Conservation (phyloP, 2,888 invertebrate genomes). For the Campopleginae sp. region DNA sequence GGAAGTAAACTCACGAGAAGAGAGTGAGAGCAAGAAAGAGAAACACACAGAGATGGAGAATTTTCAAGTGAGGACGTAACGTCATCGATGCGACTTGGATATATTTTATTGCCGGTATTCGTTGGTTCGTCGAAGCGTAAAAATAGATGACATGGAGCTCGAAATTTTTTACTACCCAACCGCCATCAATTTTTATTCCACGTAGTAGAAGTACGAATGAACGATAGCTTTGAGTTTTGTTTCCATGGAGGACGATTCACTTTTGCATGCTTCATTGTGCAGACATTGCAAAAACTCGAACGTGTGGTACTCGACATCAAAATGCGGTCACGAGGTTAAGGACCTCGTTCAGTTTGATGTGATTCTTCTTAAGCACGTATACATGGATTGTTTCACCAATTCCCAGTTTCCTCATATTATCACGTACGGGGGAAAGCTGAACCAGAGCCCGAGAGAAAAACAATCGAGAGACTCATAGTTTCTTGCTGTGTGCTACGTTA, state of each 20-base stretch:
- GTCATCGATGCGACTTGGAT: not conserved
- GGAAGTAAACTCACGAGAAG: not conserved
- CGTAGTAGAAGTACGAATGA: not conserved
- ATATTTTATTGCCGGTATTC: not conserved
- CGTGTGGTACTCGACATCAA: not conserved
- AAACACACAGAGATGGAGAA: not conserved
- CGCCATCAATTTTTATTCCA: not conserved
- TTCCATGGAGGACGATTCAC: not conserved
- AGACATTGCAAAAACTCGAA: not conserved
- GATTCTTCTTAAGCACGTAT: constrained; percentile 15
- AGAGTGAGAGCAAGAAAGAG: not conserved
- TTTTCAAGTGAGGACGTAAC: constrained; percentile 14
- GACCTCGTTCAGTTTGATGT: not conserved
- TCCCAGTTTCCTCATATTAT: not conserved
- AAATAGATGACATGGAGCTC: not conserved
- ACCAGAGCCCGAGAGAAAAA: not conserved
- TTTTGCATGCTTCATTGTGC: constrained; percentile 4
- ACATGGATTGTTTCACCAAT: not conserved
- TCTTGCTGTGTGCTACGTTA: not conserved
- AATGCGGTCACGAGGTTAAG: constrained; percentile 4
- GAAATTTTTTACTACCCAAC: not conserved
- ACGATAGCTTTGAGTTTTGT: not conserved
- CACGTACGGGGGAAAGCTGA: not conserved
- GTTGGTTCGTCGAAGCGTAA: not conserved
- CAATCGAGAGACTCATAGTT: not conserved